Base-by-base conservation (phyloP, 2,888 invertebrate species). In the Thymelicus sylvestris region DNA sequence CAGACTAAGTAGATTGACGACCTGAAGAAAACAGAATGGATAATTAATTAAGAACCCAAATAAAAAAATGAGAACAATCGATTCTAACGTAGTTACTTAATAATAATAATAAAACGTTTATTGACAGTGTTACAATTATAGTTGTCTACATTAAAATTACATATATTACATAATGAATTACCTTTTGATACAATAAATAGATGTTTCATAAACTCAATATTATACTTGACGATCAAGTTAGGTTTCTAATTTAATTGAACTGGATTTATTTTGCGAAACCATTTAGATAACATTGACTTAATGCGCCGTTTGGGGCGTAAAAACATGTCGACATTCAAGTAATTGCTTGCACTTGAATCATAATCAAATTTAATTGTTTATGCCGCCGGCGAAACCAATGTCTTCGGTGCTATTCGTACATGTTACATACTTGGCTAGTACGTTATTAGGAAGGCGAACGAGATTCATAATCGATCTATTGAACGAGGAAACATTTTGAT, bases 261-360 rank as follows among this genome's bases (percentile, higher is more conserved):
- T 65, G 59, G 69, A 69, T 64, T 68, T 64, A 62, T 71, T 72
- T 74, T 70, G 52, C 74, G 74, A 55, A 75, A 73, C 66, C 31
- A 72, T 75, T 73, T 69, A 67, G 70, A 71, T 69, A 74, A 66
- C 71, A 69, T 74, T 74, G 59, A 60, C 71, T 66, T 64, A 73
- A 74, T 71, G 57, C 63, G 60, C 15, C 62, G 71, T 75, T 70
- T 74, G 73, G 48, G 69, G 69, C 69, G 65, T 73, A 74, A 77
- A 75, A 80, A 78, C 74, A 75, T 75, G 77, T 76, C 77, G 75
- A 78, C 77, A 77, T 80, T 78, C 74, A 74, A 73, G 65, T 75
- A 75, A 78, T 75, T 74, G 72, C 72, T 60, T 59, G 65, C 68
- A 76, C 72, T 77, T 78, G 73, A 74, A 72, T 73, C 41, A 74